Evolutionary conservation across 30 jellyfish, hydroid and myxozoan species (phyloP), one percentile per base, ranked within the genome.

Genomic region (Hydra vulgaris): DNA sequence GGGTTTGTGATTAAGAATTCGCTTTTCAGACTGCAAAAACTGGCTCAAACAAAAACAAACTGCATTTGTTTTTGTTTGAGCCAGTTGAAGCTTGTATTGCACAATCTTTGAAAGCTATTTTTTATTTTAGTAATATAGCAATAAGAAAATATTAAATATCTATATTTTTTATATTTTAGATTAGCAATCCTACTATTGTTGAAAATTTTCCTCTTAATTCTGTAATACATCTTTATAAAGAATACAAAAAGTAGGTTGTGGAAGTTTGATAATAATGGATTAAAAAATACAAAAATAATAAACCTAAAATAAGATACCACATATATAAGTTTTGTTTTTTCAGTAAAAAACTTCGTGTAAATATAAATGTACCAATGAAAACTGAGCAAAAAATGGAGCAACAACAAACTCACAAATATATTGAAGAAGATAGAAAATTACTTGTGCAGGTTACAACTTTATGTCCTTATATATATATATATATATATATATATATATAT

Each of bases 261-360:
- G 5, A 40, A 40, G n/a, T n/a, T n/a, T n/a, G n/a, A n/a, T n/a
- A n/a, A n/a, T n/a, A n/a, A n/a, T n/a, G n/a, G n/a, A n/a, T n/a
- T n/a, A n/a, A n/a, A n/a, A n/a, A n/a, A n/a, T n/a, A n/a, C n/a
- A n/a, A n/a, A n/a, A n/a, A n/a, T n/a, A n/a, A n/a, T n/a, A n/a
- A n/a, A n/a, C n/a, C n/a, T n/a, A n/a, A n/a, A n/a, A n/a, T n/a
- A n/a, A n/a, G n/a, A n/a, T n/a, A n/a, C n/a, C n/a, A n/a, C 78
- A 76, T 25, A 1, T 1, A 17, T 7, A 7, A 25, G 20, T 79
- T 19, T 20, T 56, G 53, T 66, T 40, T 66, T 80, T 76, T 54
- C 81, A 93, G 99, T 73, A 93, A 93, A 93, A 93, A 93, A 83
- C 91, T 93, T 18, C 96, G 99, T 25, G 99, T 93, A 71, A 93